phyloP scores from a whole-genome alignment of 2,888 invertebrate genomes.

The Tetropium fuscum region DNA sequence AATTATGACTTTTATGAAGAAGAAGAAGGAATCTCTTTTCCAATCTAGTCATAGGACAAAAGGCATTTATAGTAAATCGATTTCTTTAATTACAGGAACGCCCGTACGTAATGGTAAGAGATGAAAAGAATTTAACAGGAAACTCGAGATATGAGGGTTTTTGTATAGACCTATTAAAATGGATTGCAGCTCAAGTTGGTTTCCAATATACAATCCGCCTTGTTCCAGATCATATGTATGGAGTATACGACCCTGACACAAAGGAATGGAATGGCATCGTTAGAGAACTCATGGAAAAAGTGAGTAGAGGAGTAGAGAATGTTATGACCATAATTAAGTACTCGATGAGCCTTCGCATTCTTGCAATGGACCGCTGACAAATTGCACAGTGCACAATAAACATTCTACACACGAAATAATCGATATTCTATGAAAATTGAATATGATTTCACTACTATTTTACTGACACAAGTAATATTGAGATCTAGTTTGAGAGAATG shows the following conservation, averaged over 20 bases:
- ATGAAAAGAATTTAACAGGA: slow-evolving; percentile 86
- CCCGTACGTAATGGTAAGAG: slow-evolving; percentile 92
- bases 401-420: too few species aligned
- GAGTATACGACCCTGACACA: slow-evolving; percentile 87
- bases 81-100: slow-evolving; percentile 74
- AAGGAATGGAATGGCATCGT: slow-evolving; percentile 94
- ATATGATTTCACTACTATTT: too few species aligned
- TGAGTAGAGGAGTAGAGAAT: slow-evolving; percentile 61
- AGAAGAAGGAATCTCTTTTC: too few species aligned
- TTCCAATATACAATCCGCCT: slow-evolving; percentile 88
- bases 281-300: slow-evolving; percentile 87
- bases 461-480: too few species aligned
- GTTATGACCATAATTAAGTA: not conserved
- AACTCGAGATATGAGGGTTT: slow-evolving; percentile 92
- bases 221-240: slow-evolving; percentile 91
- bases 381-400: too few species aligned
- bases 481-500: too few species aligned
- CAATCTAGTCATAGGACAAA: too few species aligned
- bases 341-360: not conserved
- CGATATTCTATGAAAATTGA: too few species aligned
- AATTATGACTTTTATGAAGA: too few species aligned
- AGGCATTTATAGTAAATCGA: slow-evolving; percentile 27
- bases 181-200: slow-evolving; percentile 86
- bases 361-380: too few species aligned
- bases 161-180: slow-evolving; percentile 89